A percentile compares a stretch with the other conserved stretches of the same genome.
Evolutionary conservation across 2,797 vertebrate species (phyloP).

Genomic region (Gallinago solitaria): DNA sequence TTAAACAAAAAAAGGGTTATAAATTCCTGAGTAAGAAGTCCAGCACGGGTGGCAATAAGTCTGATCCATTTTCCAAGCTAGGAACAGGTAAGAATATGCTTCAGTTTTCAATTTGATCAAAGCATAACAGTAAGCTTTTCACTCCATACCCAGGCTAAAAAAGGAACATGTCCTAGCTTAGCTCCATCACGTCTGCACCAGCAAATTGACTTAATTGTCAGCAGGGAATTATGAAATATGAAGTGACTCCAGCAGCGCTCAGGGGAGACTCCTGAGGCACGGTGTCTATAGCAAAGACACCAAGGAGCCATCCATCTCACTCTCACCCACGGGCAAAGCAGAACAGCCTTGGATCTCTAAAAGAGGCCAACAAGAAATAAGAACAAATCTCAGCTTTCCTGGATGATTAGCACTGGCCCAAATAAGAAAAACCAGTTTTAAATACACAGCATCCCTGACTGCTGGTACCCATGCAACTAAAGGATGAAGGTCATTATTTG

Average conservation of each 20-base stretch:
- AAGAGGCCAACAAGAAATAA: not conserved
- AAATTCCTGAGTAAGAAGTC: not conserved
- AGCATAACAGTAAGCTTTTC: not conserved
- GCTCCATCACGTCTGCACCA: slow-evolving; percentile 57
- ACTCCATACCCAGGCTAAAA: not conserved
- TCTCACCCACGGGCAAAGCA: slow-evolving; percentile 8
- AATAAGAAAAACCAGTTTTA: not conserved
- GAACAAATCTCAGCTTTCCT: not conserved
- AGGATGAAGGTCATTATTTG: not conserved
- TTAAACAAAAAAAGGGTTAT: not conserved
- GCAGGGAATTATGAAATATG: slow-evolving; percentile 49
- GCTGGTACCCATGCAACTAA: not conserved
- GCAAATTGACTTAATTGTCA: slow-evolving; percentile 70
- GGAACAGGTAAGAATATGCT: fast-evolving
- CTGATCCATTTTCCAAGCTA: not conserved
- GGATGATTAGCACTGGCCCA: not conserved
- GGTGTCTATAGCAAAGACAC: slow-evolving; percentile 17
- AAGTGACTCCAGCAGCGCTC: slow-evolving; percentile 37
- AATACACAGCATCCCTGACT: not conserved
- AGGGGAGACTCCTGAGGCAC: not conserved
- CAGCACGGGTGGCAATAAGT: not conserved
- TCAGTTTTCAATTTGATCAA: not conserved
- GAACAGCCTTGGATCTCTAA: not conserved
- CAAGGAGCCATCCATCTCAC: slow-evolving; percentile 29
- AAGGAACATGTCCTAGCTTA: slow-evolving; percentile 54